phyloP scores from a whole-genome alignment of 2,888 invertebrate genomes.

The Gryllus longicercus region DNA sequence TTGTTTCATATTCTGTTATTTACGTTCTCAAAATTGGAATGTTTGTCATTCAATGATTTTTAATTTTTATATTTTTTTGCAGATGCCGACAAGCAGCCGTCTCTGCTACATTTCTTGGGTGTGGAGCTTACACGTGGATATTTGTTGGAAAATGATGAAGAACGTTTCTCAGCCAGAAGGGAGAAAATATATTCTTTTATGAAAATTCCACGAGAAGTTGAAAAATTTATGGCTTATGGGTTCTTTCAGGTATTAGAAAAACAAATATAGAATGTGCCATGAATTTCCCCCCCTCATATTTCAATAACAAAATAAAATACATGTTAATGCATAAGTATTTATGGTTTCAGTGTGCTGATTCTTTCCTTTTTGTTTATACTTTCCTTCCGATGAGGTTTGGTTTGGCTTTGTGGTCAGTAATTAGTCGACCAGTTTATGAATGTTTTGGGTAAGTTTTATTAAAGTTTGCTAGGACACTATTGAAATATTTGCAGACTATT shows the following conservation, averaged over 20 bases:
- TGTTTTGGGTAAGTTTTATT: conserved; percentile 63
- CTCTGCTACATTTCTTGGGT: conserved; percentile 62
- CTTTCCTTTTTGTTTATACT: conserved; percentile 95
- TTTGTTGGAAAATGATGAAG: conserved; percentile 90
- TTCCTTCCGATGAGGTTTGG: conserved; percentile 91
- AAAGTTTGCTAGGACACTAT: background rate
- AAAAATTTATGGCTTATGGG: conserved; percentile 90
- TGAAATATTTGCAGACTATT: background rate
- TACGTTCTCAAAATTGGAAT: background rate
- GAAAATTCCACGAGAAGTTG: conserved; percentile 88
- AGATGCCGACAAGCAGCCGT: conserved; percentile 38
- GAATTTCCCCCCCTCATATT: background rate
- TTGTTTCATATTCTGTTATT: background rate
- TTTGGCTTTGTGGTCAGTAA: conserved; percentile 78
- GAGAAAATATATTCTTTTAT: conserved; percentile 97
- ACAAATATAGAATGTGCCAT: background rate
- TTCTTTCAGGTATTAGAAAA: conserved; percentile 65
- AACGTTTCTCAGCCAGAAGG: conserved; percentile 86
- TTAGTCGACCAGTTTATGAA: conserved; percentile 67
- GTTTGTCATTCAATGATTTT: background rate
- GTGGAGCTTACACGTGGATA: conserved; percentile 91
- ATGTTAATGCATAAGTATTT: background rate
- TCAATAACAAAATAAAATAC: conserved; percentile 22
- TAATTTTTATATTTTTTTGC: background rate
- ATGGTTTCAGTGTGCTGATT: conserved; percentile 77